These are phyloP conservation scores for Platyrinchus mystaceus DNA, from an alignment of 2,797 vertebrate species.

Conservation along the genomic window DNA sequence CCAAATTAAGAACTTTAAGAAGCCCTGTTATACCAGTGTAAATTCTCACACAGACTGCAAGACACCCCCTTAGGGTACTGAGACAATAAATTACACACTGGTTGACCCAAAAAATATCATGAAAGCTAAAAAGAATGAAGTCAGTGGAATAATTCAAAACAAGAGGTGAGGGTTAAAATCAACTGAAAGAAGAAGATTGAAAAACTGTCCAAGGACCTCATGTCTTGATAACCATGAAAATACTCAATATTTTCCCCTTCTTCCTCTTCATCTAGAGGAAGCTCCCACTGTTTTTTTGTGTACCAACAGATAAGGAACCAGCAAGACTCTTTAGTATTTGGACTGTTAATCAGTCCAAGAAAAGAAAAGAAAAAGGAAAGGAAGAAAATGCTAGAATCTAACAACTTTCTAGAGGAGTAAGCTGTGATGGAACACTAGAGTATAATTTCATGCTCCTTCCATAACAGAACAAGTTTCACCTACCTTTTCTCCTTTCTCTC, in stretches of 20 bases:
- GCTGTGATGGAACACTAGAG: background rate
- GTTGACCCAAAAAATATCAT: background rate
- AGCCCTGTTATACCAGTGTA: too few relatives aligned
- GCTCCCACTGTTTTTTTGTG: background rate
- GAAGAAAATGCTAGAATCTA: background rate
- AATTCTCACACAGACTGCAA: background rate
- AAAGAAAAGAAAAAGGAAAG: background rate
- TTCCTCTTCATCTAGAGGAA: background rate
- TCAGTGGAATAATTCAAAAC: background rate
- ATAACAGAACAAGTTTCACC: background rate
- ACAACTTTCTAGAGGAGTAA: background rate
- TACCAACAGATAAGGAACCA: background rate
- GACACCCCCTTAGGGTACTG: background rate
- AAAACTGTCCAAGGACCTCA: background rate
- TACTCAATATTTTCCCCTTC: background rate
- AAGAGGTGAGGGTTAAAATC: background rate
- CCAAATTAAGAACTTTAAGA: too few relatives aligned
- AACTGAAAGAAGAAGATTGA: background rate
- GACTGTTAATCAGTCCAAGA: background rate
- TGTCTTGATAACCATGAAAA: background rate
- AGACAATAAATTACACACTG: background rate
- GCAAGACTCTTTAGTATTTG: background rate
- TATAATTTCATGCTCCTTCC: background rate
- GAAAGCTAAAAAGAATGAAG: background rate
- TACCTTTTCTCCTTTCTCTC: conserved; percentile 95